These are phyloP conservation scores for Brachionus calyciflorus DNA, from an alignment of 1,140 invertebrate genomes.

Conservation along the genomic window DNA sequence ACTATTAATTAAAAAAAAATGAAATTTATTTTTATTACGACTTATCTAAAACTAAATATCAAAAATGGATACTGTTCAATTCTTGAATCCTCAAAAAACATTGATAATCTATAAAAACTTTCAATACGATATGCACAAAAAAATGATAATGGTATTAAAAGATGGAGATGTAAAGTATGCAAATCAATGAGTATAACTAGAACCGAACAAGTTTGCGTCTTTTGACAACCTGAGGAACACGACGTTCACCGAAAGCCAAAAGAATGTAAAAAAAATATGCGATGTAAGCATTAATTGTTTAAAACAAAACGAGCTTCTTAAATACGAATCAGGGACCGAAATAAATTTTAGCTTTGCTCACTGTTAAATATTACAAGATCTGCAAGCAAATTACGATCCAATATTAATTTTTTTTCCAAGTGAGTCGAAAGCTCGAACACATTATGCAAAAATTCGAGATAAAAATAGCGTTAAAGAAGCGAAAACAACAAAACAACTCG, in stretches of 20 bases:
- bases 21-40: too few species aligned
- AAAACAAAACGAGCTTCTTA: neutral
- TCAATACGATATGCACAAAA: neutral
- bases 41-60: too few species aligned
- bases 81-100: slow-evolving; percentile 2
- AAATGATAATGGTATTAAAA: neutral
- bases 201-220: neutral
- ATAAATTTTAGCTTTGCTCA: neutral
- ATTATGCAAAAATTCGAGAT: neutral
- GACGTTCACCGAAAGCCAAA: too few species aligned
- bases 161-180: slow-evolving; percentile 5
- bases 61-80: slow-evolving; percentile 6
- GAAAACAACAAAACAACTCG: neutral
- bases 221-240: too few species aligned
- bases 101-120: neutral
- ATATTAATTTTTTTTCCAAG: neutral
- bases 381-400: neutral
- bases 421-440: neutral
- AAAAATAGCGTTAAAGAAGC: neutral
- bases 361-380: neutral
- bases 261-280: neutral
- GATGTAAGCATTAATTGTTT: neutral
- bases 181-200: neutral
- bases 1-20: too few species aligned
- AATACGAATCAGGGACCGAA: neutral